A percentile compares a stretch with the other conserved stretches of the same genome.
Conservation (phyloP, 2,888 invertebrate genomes). For the Yponomeuta sedellus region DNA sequence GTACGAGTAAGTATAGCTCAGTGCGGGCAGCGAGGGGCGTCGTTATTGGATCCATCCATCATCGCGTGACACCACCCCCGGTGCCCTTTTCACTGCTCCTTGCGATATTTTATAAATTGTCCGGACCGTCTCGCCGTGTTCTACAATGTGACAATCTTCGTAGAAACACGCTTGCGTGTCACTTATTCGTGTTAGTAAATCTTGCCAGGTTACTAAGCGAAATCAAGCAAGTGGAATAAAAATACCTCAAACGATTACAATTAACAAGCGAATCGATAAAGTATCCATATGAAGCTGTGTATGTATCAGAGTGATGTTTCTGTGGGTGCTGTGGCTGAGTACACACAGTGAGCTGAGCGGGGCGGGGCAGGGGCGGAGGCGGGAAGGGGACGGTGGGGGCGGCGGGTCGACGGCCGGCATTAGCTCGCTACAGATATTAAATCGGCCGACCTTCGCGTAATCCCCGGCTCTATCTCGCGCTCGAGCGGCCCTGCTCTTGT, state of each 20-base stretch:
- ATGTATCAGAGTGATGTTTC: neutral
- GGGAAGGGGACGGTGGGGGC: neutral
- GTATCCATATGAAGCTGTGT: neutral
- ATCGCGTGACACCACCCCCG: slow-evolving; percentile 34
- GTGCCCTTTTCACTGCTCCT: slow-evolving; percentile 16
- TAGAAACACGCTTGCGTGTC: neutral
- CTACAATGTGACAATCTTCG: neutral
- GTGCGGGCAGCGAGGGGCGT: slow-evolving; percentile 22
- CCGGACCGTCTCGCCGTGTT: neutral
- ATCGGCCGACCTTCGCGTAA: neutral
- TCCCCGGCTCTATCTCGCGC: neutral
- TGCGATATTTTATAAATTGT: slow-evolving; percentile 6
- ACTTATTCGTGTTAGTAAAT: neutral
- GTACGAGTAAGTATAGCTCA: neutral
- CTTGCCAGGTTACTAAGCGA: neutral
- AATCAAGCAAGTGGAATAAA: too few species aligned
- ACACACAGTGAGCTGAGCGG: neutral
- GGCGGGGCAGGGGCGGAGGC: neutral
- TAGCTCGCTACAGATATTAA: neutral
- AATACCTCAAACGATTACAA: neutral
- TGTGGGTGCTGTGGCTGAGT: neutral
- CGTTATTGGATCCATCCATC: slow-evolving; percentile 66
- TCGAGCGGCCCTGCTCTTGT: too few species aligned
- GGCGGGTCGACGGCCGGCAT: neutral
- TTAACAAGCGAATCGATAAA: neutral